These are phyloP conservation scores for Drosophila tripunctata DNA, from an alignment of 2,888 invertebrate genomes.

Conservation along the genomic window DNA sequence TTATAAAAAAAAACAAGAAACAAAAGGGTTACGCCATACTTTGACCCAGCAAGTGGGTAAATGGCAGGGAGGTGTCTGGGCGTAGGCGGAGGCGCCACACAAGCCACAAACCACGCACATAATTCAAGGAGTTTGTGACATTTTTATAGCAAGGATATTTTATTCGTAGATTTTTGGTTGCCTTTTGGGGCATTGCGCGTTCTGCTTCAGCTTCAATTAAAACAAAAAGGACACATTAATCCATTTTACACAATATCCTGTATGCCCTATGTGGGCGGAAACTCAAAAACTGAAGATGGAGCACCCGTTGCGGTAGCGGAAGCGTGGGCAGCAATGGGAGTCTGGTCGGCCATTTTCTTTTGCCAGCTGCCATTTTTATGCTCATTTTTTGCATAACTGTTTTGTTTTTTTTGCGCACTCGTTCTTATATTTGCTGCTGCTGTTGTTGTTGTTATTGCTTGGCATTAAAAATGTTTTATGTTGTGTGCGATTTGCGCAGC, in stretches of 20 bases:
- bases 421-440: constrained; percentile 20
- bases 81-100: constrained; percentile 51
- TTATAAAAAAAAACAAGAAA: constrained; percentile 76
- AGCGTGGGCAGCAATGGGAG: constrained; percentile 14
- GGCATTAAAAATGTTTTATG: constrained; percentile 80
- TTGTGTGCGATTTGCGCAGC: constrained; percentile 81
- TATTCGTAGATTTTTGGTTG: constrained; percentile 67
- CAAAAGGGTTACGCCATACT: constrained; percentile 66
- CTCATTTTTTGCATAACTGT: constrained; percentile 66
- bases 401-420: constrained; percentile 15
- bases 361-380: constrained; percentile 78
- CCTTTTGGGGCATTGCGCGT: constrained; percentile 71
- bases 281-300: not conserved
- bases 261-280: constrained; percentile 39
- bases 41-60: not conserved
- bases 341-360: constrained; percentile 74
- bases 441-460: constrained; percentile 50
- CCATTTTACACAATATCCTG: constrained; percentile 80
- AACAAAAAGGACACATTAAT: constrained; percentile 74
- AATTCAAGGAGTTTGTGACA: constrained; percentile 79
- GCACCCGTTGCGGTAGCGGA: not conserved
- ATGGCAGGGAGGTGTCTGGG: not conserved
- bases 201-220: constrained; percentile 66
- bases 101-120: constrained; percentile 71
- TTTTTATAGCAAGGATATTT: constrained; percentile 77